Evolutionary conservation across 2,888 invertebrate genomes (phyloP).

Genomic region (Pristionchus fissidentatus): DNA sequence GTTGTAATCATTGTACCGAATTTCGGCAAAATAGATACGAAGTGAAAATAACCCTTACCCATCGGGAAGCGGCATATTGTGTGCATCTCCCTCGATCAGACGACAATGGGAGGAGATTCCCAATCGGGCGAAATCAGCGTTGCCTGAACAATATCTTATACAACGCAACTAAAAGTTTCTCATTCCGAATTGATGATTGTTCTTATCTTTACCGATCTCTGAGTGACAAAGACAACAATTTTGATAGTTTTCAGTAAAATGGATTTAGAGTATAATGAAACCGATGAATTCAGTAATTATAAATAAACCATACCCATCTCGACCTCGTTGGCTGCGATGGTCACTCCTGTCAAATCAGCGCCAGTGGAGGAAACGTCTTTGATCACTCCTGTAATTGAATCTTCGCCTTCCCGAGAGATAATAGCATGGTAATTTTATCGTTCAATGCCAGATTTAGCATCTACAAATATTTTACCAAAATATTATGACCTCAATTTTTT

Average conservation of each 20-base stretch:
- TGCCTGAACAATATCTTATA: constrained; percentile 54
- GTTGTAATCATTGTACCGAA: too few relatives aligned
- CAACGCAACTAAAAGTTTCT: neutral
- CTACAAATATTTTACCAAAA: too few relatives aligned
- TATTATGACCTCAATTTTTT: neutral
- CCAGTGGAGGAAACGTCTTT: constrained; percentile 66
- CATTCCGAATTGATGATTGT: too few relatives aligned
- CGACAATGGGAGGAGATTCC: constrained; percentile 60
- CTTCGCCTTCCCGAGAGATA: neutral
- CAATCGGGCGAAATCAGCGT: constrained; percentile 52
- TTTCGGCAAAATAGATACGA: neutral
- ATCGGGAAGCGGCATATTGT: constrained; percentile 69
- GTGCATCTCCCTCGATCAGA: constrained; percentile 70
- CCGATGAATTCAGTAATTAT: neutral
- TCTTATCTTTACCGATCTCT: neutral
- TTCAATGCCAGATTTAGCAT: too few relatives aligned
- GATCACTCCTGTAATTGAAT: constrained; percentile 65
- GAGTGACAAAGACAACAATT: neutral
- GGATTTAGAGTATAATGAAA: neutral
- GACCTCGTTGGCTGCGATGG: constrained; percentile 72
- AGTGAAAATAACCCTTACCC: neutral
- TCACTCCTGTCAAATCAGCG: constrained; percentile 71
- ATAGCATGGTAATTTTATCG: neutral
- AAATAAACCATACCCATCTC: constrained; percentile 58
- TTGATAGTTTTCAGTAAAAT: neutral